Evolutionary conservation across 2,888 invertebrate genomes (phyloP).

Genomic region (Pegoplata infirma): DNA sequence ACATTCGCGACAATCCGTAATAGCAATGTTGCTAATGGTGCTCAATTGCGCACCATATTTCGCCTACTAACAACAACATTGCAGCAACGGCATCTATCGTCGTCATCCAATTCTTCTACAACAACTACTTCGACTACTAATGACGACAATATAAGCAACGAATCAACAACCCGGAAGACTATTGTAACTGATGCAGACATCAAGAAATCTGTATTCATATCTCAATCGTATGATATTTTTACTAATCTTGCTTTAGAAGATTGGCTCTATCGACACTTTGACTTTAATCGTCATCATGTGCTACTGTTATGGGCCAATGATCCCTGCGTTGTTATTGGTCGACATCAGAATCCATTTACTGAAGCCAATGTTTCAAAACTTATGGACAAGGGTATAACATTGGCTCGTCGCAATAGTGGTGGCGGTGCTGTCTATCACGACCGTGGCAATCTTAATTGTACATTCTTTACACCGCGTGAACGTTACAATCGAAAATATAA

Average conservation of each 20-base stretch:
- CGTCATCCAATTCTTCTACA: conserved; percentile 16
- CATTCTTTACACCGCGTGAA: conserved; percentile 91
- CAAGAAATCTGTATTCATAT: conserved; percentile 93
- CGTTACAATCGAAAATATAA: conserved; percentile 92
- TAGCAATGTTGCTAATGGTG: conserved; percentile 12
- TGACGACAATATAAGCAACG: conserved; percentile 43
- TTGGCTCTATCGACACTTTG: conserved; percentile 94
- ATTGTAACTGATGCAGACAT: conserved; percentile 79
- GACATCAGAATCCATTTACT: conserved; percentile 97
- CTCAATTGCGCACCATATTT: conserved; percentile 26
- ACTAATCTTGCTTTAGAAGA: conserved; percentile 97
- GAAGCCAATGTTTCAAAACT: conserved; percentile 90
- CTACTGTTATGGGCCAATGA: conserved; percentile 95
- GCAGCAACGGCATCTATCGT: conserved; percentile 66
- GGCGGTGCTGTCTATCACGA: conserved; percentile 99
- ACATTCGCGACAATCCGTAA: conserved; percentile 47
- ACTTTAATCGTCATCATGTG: conserved; percentile 89
- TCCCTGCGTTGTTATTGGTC: conserved; percentile 96
- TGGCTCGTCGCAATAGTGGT: conserved; percentile 95
- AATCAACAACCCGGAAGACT: conserved; percentile 61
- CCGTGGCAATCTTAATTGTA: conserved; percentile 93
- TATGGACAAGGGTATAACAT: conserved; percentile 82
- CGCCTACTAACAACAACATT: conserved; percentile 71
- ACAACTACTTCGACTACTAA: conserved; percentile 53
- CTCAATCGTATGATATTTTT: conserved; percentile 93